Percentiles rank a stretch among this genome's conserved stretches.
Conservation (phyloP, 1,140 invertebrate genomes). For the Pseudomyrmex pallidus region DNA sequence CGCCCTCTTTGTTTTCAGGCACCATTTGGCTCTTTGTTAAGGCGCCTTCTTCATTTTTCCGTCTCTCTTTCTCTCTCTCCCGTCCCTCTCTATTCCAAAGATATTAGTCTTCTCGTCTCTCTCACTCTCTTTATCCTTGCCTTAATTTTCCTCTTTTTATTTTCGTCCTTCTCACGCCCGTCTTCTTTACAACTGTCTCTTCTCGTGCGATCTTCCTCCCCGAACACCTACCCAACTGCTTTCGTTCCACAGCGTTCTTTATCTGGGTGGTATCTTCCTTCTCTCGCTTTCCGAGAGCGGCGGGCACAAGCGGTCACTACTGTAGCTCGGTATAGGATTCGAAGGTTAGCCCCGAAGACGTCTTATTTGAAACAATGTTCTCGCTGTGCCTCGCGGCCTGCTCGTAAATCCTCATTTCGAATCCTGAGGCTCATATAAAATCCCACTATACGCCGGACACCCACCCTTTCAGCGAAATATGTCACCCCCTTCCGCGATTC, state of each 20-base stretch:
- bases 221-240: background rate
- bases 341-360: conserved; percentile 77
- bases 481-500: conserved; percentile 41
- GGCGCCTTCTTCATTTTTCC: conserved; percentile 50
- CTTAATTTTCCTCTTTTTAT: conserved; percentile 23
- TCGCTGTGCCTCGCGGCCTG: conserved; percentile 77
- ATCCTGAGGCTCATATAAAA: conserved; percentile 85
- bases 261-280: background rate
- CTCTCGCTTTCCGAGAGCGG: background rate
- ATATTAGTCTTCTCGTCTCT: background rate
- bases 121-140: conserved; percentile 9
- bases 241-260: background rate
- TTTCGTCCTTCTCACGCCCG: background rate
- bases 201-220: conserved; percentile 14
- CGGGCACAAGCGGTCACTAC: conserved; percentile 39
- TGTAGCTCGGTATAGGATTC: conserved; percentile 56
- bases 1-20: conserved; percentile 18
- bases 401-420: conserved; percentile 85
- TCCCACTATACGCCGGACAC: conserved; percentile 61
- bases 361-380: conserved; percentile 86
- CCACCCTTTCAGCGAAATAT: conserved; percentile 57
- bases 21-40: conserved; percentile 41
- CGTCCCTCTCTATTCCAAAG: background rate
- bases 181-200: conserved; percentile 24
- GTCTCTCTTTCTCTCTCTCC: background rate